phyloP scores from a whole-genome alignment of 2,797 vertebrate genomes.

The Chaenodraco wilsoni region DNA sequence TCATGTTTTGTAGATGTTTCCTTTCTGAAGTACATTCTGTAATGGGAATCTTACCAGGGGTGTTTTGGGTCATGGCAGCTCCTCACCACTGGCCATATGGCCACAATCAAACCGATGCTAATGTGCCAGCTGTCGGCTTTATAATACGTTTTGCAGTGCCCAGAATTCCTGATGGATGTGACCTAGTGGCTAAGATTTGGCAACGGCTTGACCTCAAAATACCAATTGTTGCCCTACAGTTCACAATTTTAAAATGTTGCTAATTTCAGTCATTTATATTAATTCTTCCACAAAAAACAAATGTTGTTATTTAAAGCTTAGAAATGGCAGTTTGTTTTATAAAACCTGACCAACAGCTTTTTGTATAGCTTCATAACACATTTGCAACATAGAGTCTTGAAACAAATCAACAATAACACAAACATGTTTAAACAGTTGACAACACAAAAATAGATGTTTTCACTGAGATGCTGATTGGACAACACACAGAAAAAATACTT shows the following conservation, averaged over 20 bases:
- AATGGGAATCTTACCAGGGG: constrained; percentile 65
- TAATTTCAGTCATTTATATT: constrained; percentile 15
- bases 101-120: constrained; percentile 71
- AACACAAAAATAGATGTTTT: neutral
- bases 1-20: constrained; percentile 62
- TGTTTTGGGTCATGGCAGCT: constrained; percentile 68
- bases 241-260: constrained; percentile 24
- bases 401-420: neutral
- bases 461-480: neutral
- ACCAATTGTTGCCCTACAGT: constrained; percentile 36
- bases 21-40: constrained; percentile 66
- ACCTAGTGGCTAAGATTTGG: constrained; percentile 52
- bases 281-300: neutral
- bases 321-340: neutral
- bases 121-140: constrained; percentile 74
- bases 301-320: constrained; percentile 6
- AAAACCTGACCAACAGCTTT: neutral
- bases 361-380: neutral
- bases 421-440: constrained; percentile 2
- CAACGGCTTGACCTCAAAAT: constrained; percentile 44
- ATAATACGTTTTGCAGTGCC: constrained; percentile 59
- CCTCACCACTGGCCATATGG: constrained; percentile 76
- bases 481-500: neutral
- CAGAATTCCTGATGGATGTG: constrained; percentile 65
- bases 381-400: neutral